Base-by-base conservation (phyloP, 2,113 vertebrate genomes). In the Colinus virginianus region DNA sequence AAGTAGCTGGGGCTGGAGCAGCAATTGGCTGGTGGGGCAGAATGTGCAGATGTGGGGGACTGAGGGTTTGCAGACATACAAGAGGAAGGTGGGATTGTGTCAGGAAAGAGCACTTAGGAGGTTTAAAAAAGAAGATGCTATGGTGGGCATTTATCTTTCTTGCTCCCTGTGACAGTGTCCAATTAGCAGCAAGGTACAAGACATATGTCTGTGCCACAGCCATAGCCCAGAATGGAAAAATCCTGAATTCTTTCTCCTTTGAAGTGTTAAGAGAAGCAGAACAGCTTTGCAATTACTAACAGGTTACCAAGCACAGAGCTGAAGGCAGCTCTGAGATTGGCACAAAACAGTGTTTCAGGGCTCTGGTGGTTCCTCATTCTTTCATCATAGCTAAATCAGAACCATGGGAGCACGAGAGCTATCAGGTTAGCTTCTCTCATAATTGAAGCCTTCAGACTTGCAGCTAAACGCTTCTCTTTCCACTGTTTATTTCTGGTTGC, bases 301-400 rank as follows among this genome's bases (percentile, higher is more conserved):
- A 53, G 26, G 26, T 48, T 76, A 64, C 59, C 75, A 84, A 75
- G 75, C 36, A 48, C 78, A 40, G 76, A 88, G 78, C 64, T 69
- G 46, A 80, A 91, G 77, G 71, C 62, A 86, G 49, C 88, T 90
- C 56, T 63, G 66, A 84, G 78, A 83, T 9, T 68, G 51, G 30
- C 45, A 32, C 10, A 58, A 32, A 74, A 22, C 11, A 40, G 20
- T 11, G 7, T 90, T 83, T 61, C 63, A 56, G 83, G 43, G 67
- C 85, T 93, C 70, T 70, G 30, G 67, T 56, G 63, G 75, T 84
- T 64, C 81, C 68, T 63, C 20, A 8, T 5, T 46, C 69, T 42
- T 64, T 92, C 79, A 92, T 87, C 88, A 92, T 72, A 82, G 45
- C 17, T n/a, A 88, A 85, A 25, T 67, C 91, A 78, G 69, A 72